Conservation (phyloP, 53 echinoderm and acorn worm genomes). For the Astropecten irregularis region DNA sequence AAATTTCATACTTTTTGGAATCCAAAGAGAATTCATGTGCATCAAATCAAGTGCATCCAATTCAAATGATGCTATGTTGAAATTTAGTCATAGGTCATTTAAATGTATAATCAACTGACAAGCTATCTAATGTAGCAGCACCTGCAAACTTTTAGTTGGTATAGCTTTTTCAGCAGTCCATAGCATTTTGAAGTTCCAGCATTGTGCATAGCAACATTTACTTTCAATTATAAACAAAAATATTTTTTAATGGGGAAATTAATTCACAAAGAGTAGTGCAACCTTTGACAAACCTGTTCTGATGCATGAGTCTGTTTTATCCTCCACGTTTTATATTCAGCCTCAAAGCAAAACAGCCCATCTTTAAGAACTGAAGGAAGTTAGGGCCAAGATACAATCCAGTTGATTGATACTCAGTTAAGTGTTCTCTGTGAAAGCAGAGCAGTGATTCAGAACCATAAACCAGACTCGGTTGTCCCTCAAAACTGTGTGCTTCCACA, state of each 20-base stretch:
- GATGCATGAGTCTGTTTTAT: conserved; percentile 4
- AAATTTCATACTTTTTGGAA: too few species aligned
- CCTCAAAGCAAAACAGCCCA: conserved; percentile 28
- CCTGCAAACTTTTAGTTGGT: too few species aligned
- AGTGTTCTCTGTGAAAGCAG: conserved; percentile 30
- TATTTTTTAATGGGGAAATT: conserved; percentile 7
- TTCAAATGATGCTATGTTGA: too few species aligned
- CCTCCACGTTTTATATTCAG: conserved; percentile 16
- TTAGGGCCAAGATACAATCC: conserved; percentile 22
- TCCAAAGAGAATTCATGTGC: too few species aligned
- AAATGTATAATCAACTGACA: too few species aligned
- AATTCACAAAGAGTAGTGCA: conserved; percentile 17
- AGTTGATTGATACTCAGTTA: conserved; percentile 24
- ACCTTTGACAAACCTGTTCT: conserved; percentile 5
- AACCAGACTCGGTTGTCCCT: conserved; percentile 18
- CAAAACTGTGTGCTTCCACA: conserved; percentile 28
- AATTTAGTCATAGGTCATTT: too few species aligned
- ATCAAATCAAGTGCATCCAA: too few species aligned
- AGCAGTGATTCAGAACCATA: conserved; percentile 42
- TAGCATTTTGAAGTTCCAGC: too few species aligned
- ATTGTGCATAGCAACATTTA: too few species aligned
- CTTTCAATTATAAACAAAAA: too few species aligned
- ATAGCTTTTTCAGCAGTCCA: too few species aligned
- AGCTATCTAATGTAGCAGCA: too few species aligned
- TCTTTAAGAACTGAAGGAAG: conserved; percentile 15